Evolutionary conservation across 2,888 invertebrate genomes (phyloP).

Genomic region (Stenchaetothrips biformis): DNA sequence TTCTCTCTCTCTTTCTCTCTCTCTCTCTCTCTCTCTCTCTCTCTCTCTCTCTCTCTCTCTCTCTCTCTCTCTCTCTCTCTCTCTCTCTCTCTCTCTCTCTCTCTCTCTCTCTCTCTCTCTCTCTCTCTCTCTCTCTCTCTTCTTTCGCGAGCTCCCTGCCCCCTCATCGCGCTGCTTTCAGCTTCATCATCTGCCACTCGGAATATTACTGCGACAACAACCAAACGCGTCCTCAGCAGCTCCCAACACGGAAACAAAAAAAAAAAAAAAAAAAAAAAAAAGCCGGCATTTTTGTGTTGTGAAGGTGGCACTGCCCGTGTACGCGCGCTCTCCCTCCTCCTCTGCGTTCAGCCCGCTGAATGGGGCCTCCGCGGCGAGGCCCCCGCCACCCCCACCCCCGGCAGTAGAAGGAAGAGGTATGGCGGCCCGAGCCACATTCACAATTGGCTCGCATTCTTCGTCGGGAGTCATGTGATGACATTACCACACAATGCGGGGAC

Average conservation of each 20-base stretch:
- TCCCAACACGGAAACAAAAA: no score
- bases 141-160: background rate
- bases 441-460: conserved; percentile 26
- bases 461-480: conserved; percentile 30
- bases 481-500: conserved; percentile 27
- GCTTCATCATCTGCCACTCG: background rate
- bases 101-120: no score
- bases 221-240: no score
- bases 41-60: conserved; percentile 18
- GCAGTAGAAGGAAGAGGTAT: background rate
- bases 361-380: background rate
- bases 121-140: background rate
- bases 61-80: conserved; percentile 33
- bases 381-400: no score
- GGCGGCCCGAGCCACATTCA: conserved; percentile 12
- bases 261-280: no score
- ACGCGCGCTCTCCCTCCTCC: conserved; percentile 34
- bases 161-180: background rate
- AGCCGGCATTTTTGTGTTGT: no score
- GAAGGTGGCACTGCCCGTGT: no score
- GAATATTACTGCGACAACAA: no score
- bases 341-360: background rate
- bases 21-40: conserved; percentile 20
- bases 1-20: conserved; percentile 20
- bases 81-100: conserved; percentile 26